Base-by-base conservation (phyloP, 2,888 invertebrate genomes). In the Drosophila glabriapex region DNA sequence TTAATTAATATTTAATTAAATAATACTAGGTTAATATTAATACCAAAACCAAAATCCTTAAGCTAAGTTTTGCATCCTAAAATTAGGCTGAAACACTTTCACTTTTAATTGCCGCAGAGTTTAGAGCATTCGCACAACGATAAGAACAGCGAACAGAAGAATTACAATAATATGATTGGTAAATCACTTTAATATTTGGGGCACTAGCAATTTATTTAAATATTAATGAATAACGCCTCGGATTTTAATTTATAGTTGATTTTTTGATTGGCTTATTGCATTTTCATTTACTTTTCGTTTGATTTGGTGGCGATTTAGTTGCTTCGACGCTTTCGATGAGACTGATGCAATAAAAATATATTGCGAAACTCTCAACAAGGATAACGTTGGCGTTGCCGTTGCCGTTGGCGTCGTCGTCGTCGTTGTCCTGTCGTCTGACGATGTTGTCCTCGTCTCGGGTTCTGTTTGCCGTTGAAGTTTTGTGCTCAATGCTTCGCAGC, bases 351-450 rank as follows among this genome's bases (percentile, higher is more conserved):
- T 91, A 89, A 82, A 85, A 89, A 78, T 86, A 84, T 89, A 87
- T 91, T 89, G 91, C 89, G 80, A 91, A 91, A 91, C 91, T 89
- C 89, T 90, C 85, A 86, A 86, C 91, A 87, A 90, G 91, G 91
- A 90, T 90, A 83, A 66, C 81, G 83, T 78, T 78, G 71, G 73
- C 77, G 81, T 73, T 78, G 81, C 68, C 74, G 75, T 73, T n/a
- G n/a, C n/a, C n/a, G n/a, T n/a, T n/a, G n/a, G n/a, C 68, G 67
- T 61, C 76, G 81, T 69, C 74, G 75, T 73, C 70, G 68, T 61
- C 76, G 78, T 73, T 67, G 73, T 70, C 80, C 71, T 76, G 69
- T 71, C 73, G 78, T 54, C 78, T 77, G 68, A 70, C 80, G 80
- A 74, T 71, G 83, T 74, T 75, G 61, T 79, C 73, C 70, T 76